Evolutionary conservation across 2,797 vertebrate genomes (phyloP).

Genomic region (Knipowitschia caucasica): DNA sequence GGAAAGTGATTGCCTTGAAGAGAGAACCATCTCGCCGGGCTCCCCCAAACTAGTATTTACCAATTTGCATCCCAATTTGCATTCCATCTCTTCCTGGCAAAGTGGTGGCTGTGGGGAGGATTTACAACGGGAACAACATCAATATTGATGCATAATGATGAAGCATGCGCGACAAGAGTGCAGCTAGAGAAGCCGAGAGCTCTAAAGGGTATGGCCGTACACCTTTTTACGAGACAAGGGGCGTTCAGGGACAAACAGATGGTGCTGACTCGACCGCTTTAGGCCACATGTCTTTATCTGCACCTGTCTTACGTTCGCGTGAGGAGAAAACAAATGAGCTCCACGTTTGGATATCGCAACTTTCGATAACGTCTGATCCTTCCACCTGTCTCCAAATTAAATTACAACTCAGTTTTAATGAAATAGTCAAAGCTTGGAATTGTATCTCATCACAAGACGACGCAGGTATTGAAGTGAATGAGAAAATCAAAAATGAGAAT

Average conservation of each 20-base stretch:
- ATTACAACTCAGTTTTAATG: constrained; percentile 72
- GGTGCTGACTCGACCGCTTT: constrained; percentile 60
- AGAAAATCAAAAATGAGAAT: constrained; percentile 43
- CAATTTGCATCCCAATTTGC: constrained; percentile 57
- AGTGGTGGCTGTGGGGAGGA: constrained; percentile 44
- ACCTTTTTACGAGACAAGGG: constrained; percentile 47
- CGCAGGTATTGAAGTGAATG: constrained; percentile 44
- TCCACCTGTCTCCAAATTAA: constrained; percentile 62
- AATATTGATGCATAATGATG: constrained; percentile 50
- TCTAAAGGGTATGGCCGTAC: constrained; percentile 34
- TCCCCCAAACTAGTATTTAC: constrained; percentile 52
- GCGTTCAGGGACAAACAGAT: constrained; percentile 63
- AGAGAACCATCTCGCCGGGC: constrained; percentile 40
- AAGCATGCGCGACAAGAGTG: constrained; percentile 50
- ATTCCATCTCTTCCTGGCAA: constrained; percentile 39
- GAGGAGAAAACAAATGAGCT: constrained; percentile 9
- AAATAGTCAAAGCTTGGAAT: constrained; percentile 58
- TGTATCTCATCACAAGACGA: constrained; percentile 51
- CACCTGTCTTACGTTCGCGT: constrained; percentile 17
- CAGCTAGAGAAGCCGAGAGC: constrained; percentile 38
- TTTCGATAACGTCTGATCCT: constrained; percentile 52
- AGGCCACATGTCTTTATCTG: constrained; percentile 52
- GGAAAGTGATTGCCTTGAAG: constrained; percentile 46
- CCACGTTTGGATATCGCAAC: constrained; percentile 39
- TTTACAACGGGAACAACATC: constrained; percentile 52